Percentiles rank a stretch among this genome's conserved stretches.
Evolutionary conservation across 2,888 invertebrate species (phyloP).

Genomic region (Laspeyria flexula): DNA sequence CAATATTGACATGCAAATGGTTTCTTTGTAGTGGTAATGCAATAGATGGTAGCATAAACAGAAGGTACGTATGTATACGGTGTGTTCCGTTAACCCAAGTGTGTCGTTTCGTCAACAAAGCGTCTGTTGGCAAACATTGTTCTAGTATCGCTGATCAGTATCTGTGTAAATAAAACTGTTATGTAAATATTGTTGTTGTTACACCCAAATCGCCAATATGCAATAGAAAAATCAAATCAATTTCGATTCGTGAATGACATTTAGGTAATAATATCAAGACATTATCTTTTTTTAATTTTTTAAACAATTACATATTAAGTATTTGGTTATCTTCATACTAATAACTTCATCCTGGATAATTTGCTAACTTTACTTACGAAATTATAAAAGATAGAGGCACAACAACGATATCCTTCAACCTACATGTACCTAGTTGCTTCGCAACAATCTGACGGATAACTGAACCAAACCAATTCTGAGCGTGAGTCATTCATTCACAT

Average conservation of each 20-base stretch:
- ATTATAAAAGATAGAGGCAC: too few relatives aligned
- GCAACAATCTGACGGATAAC: conserved; percentile 66
- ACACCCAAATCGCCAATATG: conserved; percentile 23
- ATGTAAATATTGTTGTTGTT: conserved; percentile 28
- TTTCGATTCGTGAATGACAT: conserved; percentile 11
- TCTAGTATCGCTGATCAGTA: conserved; percentile 43
- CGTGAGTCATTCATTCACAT: conserved; percentile 82
- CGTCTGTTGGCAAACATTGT: conserved; percentile 53
- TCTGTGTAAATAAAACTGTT: conserved; percentile 42
- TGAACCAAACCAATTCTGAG: conserved; percentile 73
- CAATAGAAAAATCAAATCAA: conserved; percentile 15
- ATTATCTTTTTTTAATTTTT: too few relatives aligned
- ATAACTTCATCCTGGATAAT: too few relatives aligned
- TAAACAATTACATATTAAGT: too few relatives aligned
- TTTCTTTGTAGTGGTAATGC: conserved; percentile 58
- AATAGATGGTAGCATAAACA: conserved; percentile 57
- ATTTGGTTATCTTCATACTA: too few relatives aligned
- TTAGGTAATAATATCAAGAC: too few relatives aligned
- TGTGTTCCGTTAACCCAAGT: conserved; percentile 59
- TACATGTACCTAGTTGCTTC: conserved; percentile 16
- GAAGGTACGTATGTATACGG: conserved; percentile 51
- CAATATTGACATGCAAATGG: conserved; percentile 63
- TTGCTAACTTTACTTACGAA: too few relatives aligned
- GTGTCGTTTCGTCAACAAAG: conserved; percentile 60
- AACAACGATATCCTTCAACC: not conserved